Evolutionary conservation across 2,113 vertebrate genomes (phyloP).

Genomic region (Mormoops blainvillei): DNA sequence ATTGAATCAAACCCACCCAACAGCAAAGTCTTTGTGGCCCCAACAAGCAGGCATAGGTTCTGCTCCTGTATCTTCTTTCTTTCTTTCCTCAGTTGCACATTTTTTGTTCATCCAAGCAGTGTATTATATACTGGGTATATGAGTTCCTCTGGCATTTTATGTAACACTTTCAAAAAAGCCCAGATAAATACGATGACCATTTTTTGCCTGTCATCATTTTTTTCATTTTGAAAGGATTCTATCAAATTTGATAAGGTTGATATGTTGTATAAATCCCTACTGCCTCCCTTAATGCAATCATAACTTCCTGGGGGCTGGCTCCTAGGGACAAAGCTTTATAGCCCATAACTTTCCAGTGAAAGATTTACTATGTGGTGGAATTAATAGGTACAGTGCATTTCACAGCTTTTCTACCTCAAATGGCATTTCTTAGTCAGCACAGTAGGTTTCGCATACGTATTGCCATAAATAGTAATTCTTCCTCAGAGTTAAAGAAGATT

Average conservation of each 20-base stretch:
- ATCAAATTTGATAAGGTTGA: constrained; percentile 29
- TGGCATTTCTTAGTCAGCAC: constrained; percentile 46
- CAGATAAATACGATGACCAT: not conserved
- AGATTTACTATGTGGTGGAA: constrained; percentile 11
- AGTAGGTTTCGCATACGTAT: constrained; percentile 28
- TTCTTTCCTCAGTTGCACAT: not conserved
- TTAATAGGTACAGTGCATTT: constrained; percentile 35
- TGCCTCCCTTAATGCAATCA: constrained; percentile 8
- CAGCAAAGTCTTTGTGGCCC: not conserved
- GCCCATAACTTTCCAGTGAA: constrained; percentile 15
- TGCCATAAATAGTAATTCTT: constrained; percentile 51
- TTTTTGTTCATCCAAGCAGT: not conserved
- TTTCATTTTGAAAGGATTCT: constrained; percentile 1
- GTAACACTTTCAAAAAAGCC: not conserved
- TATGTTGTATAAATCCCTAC: not conserved
- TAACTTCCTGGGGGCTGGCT: not conserved
- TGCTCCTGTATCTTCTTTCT: not conserved
- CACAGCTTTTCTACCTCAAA: constrained; percentile 35
- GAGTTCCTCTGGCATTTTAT: not conserved
- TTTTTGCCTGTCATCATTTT: not conserved
- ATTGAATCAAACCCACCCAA: not conserved
- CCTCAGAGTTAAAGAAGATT: constrained; percentile 48
- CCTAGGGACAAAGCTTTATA: not conserved
- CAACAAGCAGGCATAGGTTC: not conserved
- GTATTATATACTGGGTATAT: not conserved